A percentile compares a stretch with the other conserved stretches of the same genome.
Conservation (phyloP, 2,113 vertebrate genomes). For the Xenopus laevis region DNA sequence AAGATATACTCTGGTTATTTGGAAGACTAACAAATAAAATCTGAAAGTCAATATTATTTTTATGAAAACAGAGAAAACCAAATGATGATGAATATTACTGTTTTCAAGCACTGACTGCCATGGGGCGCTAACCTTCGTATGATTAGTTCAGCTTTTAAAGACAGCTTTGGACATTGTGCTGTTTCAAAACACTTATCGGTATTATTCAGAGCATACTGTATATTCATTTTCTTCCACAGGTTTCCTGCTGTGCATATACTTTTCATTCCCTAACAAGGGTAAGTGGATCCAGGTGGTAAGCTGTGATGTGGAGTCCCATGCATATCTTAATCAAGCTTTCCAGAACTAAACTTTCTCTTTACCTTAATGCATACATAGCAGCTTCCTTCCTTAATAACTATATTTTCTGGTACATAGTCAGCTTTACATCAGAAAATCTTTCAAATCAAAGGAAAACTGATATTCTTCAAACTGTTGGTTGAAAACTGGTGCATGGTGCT, state of each 20-base stretch:
- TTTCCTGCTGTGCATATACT: slow-evolving; percentile 28
- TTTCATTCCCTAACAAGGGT: slow-evolving; percentile 22
- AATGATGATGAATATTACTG: no score
- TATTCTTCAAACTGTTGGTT: no score
- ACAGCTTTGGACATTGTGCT: slow-evolving; percentile 1
- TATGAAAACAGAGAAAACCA: no score
- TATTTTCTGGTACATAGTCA: no score
- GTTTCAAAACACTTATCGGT: slow-evolving; percentile 29
- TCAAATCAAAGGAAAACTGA: no score
- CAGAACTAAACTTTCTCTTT: slow-evolving; percentile 6
- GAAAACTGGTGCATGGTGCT: no score
- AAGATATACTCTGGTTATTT: no score
- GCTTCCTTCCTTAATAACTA: neutral
- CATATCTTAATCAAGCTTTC: slow-evolving; percentile 38
- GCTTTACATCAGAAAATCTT: no score
- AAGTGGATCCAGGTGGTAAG: slow-evolving; percentile 28
- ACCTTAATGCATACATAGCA: neutral
- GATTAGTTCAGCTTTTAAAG: neutral
- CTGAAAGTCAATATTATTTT: no score
- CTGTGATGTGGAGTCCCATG: slow-evolving; percentile 34
- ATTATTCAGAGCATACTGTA: slow-evolving; percentile 26
- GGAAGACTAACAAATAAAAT: no score
- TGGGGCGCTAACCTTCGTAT: neutral
- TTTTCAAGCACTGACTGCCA: no score
- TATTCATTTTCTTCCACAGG: slow-evolving; percentile 24